Evolutionary conservation across 1,140 invertebrate genomes (phyloP), one percentile per base, ranked within the genome.

Genomic region (Calephelis nemesis): DNA sequence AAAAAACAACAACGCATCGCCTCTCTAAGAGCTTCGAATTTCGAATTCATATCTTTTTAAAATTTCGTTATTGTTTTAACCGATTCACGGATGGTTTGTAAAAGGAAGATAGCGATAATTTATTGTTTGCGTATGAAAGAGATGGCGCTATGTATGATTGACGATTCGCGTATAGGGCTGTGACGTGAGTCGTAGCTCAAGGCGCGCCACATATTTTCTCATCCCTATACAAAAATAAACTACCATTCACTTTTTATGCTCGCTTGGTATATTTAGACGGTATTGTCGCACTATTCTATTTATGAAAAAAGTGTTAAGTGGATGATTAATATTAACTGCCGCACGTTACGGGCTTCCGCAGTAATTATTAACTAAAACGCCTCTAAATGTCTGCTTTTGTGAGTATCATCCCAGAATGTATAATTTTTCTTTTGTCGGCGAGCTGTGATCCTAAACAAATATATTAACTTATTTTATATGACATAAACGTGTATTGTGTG

Each of bases 261-360:
- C 78, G 74, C 79, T 78, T 76, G 81, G 85, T 88, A 88, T 87
- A 90, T 90, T 87, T 89, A 87, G 81, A 85, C 74, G 77, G 88
- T 82, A 86, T 87, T 90, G 83, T 85, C 85, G 69, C 74, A 68
- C 75, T 81, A 69, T 73, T 76, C 78, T 81, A 71, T 63, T 71
- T 58, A 74, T 76, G 77, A 86, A 87, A 88, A 85, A 88, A 85
- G 86, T 88, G 86, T 88, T 90, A 90, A 90, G 86, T 90, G 85
- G 85, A 87, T 90, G 88, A 90, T 88, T 88, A 88, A 88, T 88
- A 86, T 85, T 87, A 85, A 88, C 81, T 86, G 86, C 74, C 74
- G 71, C 65, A 68, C 70, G 82, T 84, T 83, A 81, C 79, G 78
- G 79, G 82, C 82, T 90, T 90, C 88, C 86, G 83, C 79, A 70